Evolutionary conservation across 53 echinoderm and acorn worm species (phyloP), one percentile per base, ranked within the genome.

Genomic region (Henricia sp.): DNA sequence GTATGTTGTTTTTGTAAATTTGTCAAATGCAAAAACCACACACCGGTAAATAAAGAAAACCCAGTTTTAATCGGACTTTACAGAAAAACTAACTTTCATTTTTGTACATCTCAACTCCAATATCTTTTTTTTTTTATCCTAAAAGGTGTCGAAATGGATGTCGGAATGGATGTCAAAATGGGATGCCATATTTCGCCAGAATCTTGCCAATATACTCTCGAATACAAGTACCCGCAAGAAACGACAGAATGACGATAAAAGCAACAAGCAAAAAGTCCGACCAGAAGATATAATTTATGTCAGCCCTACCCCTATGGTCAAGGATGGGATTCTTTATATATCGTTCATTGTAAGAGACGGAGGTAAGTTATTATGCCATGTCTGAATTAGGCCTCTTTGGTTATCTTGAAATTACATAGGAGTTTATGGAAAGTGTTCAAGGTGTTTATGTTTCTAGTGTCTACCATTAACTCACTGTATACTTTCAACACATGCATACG

Each of bases 271-370:
- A 17, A 2, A n/a, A 17, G 35, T 52, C 72, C 32, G 29, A 6
- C 33, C 82, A 26, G 52, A 35, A 19, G 71, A 87, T 24, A n/a
- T 82, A 13, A 10, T 77, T 19, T 87, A 87, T 50, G 44, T 87
- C 23, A 40, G 14, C 25, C 80, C 80, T 21, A 69, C 77, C 19
- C 88, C 88, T 0, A 28, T 46, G 16, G 37, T 60, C 29, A 29
- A 27, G 4, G 50, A 37, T 12, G 82, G 62, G 10, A 13, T 54
- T 3, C 70, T 87, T 6, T 50, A 35, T 16, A 19, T 82, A 54
- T 42, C 71, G 6, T 42, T 87, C 32, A 36, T 68, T 37, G 82
- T 82, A 16, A 41, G 43, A 38, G 54, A 54, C 56, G 33, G 9
- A 48, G 48, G 14, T 48, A 11, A 48, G 9, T 16, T 9, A 48